Evolutionary conservation across 2,888 invertebrate genomes (phyloP).

Genomic region (Ceriagrion tenellum): DNA sequence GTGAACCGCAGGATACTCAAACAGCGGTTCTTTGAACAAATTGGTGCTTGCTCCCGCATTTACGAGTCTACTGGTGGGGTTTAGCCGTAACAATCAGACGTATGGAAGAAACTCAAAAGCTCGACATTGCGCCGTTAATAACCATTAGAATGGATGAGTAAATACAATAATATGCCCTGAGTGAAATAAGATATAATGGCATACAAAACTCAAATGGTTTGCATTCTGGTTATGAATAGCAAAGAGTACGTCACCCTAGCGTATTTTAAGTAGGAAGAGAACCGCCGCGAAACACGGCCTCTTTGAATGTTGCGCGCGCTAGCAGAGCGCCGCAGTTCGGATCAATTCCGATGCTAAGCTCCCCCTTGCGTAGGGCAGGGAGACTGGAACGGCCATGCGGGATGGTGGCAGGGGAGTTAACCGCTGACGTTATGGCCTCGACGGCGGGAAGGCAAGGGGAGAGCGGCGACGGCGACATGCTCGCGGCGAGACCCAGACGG

Average conservation of each 20-base stretch:
- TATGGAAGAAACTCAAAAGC: no score
- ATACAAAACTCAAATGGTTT: no score
- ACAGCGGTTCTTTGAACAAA: no score
- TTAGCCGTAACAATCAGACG: no score
- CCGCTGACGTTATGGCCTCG: slow-evolving; percentile 19
- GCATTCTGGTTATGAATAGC: background rate
- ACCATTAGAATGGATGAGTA: no score
- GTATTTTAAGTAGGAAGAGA: background rate
- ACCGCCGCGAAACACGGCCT: background rate
- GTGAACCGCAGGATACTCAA: no score
- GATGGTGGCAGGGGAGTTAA: slow-evolving; percentile 32
- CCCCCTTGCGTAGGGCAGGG: slow-evolving; percentile 39
- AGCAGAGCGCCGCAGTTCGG: background rate
- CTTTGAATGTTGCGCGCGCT: slow-evolving; percentile 12
- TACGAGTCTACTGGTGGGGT: no score
- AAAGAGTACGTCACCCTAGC: background rate
- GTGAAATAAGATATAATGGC: no score
- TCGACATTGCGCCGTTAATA: no score
- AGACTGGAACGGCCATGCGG: slow-evolving; percentile 14
- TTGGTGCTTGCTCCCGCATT: no score
- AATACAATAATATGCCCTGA: no score
- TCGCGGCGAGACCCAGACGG: slow-evolving; percentile 35
- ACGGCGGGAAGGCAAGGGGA: slow-evolving; percentile 56
- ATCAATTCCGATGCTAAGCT: slow-evolving; percentile 30
- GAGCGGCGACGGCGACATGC: slow-evolving; percentile 44